Conservation (phyloP, 2,888 invertebrate genomes). For the Escarpia spicata region DNA sequence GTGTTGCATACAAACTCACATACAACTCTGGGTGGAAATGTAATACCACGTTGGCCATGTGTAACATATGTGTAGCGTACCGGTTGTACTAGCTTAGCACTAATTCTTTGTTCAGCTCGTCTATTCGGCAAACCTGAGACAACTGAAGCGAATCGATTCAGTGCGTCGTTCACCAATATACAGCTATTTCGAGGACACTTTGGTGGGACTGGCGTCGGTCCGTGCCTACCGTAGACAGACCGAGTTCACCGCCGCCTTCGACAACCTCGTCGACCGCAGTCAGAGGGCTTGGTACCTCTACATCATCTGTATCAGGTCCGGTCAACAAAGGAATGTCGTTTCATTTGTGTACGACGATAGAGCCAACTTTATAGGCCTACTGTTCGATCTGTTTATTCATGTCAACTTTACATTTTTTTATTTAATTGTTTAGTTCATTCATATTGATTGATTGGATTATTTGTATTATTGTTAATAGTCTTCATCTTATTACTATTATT, state of each 20-base stretch:
- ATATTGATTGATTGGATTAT: too few species aligned
- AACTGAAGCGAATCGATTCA: conserved; percentile 90
- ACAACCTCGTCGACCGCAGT: conserved; percentile 39
- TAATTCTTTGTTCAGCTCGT: conserved; percentile 73
- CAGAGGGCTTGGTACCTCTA: conserved; percentile 38
- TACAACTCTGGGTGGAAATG: too few species aligned
- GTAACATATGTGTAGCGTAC: too few species aligned
- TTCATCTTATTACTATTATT: too few species aligned
- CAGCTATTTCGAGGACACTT: conserved; percentile 92
- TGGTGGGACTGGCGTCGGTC: conserved; percentile 77
- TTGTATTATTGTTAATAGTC: too few species aligned
- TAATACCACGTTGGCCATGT: too few species aligned
- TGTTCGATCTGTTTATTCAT: too few species aligned
- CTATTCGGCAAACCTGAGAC: conserved; percentile 90
- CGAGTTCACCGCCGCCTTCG: conserved; percentile 63
- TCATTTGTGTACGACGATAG: neutral
- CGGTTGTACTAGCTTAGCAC: too few species aligned
- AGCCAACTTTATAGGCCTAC: neutral
- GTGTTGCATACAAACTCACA: too few species aligned
- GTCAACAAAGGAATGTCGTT: neutral
- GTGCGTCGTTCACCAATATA: conserved; percentile 93
- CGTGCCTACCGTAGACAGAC: conserved; percentile 83
- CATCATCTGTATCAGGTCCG: conserved; percentile 31
- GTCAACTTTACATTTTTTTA: too few species aligned
- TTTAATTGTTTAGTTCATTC: too few species aligned